These are phyloP conservation scores for Pogonocichla stellata DNA, from an alignment of 2,113 vertebrate species.

Conservation along the genomic window DNA sequence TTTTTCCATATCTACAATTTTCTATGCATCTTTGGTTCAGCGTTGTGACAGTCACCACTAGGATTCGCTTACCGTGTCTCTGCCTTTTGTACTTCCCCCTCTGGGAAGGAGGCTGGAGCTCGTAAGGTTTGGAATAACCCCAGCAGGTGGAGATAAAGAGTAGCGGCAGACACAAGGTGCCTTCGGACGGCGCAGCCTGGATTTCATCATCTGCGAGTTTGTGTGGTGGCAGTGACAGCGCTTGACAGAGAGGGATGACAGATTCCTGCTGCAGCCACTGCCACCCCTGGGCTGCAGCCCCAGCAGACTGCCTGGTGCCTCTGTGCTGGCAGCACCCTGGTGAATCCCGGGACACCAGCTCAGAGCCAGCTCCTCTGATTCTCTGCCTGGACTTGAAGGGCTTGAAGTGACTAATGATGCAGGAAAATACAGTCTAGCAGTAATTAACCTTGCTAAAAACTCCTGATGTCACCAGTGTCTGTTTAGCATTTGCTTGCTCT, in stretches of 20 bases:
- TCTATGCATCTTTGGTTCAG: background rate
- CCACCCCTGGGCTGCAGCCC: slow-evolving; percentile 21
- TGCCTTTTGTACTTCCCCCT: background rate
- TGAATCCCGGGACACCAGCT: background rate
- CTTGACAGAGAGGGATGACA: slow-evolving; percentile 30
- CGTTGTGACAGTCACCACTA: accelerated
- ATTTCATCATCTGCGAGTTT: slow-evolving; percentile 37
- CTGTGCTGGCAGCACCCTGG: background rate
- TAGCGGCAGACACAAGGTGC: background rate
- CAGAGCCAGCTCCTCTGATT: background rate
- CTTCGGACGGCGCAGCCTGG: background rate
- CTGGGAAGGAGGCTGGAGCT: background rate
- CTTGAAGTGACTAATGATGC: background rate
- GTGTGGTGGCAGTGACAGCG: slow-evolving; percentile 22
- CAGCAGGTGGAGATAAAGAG: slow-evolving; percentile 65
- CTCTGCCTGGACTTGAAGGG: background rate
- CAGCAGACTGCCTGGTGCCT: slow-evolving; percentile 56
- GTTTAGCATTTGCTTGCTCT: background rate
- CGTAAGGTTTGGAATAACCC: background rate
- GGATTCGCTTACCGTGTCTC: background rate
- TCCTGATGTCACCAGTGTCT: background rate
- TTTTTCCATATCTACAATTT: background rate
- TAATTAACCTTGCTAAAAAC: background rate
- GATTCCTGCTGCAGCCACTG: slow-evolving; percentile 19
- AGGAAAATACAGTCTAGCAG: background rate